Base-by-base conservation (phyloP, 1,140 invertebrate species). In the Pseudomyrmex concolor region DNA sequence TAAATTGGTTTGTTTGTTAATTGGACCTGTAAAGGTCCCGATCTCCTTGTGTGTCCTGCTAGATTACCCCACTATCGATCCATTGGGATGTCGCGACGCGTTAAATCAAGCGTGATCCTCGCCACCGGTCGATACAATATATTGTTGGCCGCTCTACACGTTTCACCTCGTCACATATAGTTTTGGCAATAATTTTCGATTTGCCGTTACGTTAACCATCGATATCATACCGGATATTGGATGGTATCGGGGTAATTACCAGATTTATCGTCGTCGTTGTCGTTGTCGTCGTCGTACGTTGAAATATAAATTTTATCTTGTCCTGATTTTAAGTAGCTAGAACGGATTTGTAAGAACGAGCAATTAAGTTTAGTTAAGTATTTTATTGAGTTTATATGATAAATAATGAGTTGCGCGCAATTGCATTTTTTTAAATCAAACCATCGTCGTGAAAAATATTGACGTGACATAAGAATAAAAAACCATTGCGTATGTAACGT, bases 1-100 rank as follows among this genome's bases (percentile, higher is more conserved):
- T 91, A 91, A 89, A 91, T 89, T 88, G 86, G 80, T 89, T 90
- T 85, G 83, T 90, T 89, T 84, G 82, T 87, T 87, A 78, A 85
- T 85, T 62, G 74, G 64, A 85, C 82, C 71, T 63, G 68, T 57
- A 78, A 84, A 86, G 84, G 78, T 70, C 19, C 22, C 50, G 17
- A 70, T 62, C 34, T 34, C 59, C 50, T 54, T 63, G 63, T 13
- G 54, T 54, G 57, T 78, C 83, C 85, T 68, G 15, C 22, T 64
- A 50, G 67, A 78, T 86, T 86, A 70, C 45, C 51, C 78, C 2
- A 13, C 51, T 72, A 54, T 22, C 25, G 64, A 80, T 59, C 19
- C 66, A 25, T 62, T 73, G 43, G 19, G 17, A 45, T 48, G 43
- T 57, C 63, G 34, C 57, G 54, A 45, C 48, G 59, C 70, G 70